Evolutionary conservation across 2,888 invertebrate species (phyloP).

Genomic region (Geophilus truncorum): DNA sequence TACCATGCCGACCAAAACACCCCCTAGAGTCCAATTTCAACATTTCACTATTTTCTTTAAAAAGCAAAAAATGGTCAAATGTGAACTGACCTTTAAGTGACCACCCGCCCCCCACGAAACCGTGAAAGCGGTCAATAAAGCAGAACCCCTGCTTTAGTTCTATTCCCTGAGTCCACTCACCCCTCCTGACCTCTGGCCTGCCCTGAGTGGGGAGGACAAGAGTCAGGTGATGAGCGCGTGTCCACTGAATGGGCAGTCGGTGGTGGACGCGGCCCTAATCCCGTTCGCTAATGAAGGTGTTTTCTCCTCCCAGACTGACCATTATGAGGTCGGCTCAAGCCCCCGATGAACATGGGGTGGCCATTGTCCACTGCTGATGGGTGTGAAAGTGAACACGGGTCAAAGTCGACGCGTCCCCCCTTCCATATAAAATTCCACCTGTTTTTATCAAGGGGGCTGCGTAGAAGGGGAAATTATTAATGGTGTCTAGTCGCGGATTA

Average conservation of each 20-base stretch:
- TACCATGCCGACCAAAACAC: background rate
- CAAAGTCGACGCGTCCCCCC: background rate
- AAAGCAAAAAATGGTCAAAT: no score
- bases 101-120: background rate
- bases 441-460: background rate
- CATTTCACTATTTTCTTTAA: no score
- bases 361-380: background rate
- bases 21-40: no score
- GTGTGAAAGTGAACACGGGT: background rate
- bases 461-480: background rate
- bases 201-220: background rate
- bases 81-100: no score
- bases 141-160: background rate
- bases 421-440: background rate
- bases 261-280: background rate
- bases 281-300: background rate
- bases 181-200: background rate
- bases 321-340: background rate
- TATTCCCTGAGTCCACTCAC: background rate
- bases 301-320: background rate
- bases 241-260: background rate
- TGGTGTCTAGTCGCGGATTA: background rate
- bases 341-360: background rate
- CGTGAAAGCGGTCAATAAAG: background rate
- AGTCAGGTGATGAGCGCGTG: background rate